Evolutionary conservation across 2,113 vertebrate species (phyloP).

Genomic region (Rhinolophus sinicus): DNA sequence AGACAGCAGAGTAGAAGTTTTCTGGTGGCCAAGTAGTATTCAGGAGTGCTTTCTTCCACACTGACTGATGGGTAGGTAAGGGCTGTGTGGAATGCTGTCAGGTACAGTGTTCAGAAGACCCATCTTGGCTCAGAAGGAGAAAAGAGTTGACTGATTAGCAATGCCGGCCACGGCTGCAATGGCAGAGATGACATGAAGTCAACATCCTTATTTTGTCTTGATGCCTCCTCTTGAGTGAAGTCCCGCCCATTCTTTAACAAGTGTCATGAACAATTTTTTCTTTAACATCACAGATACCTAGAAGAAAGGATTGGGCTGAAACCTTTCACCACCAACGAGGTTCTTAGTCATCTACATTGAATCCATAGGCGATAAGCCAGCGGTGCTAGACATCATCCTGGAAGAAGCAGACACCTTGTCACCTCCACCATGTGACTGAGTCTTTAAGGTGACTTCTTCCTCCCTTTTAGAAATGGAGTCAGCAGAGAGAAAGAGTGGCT

Average conservation of each 20-base stretch:
- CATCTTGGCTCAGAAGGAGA: background rate
- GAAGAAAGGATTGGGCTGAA: background rate
- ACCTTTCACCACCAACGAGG: rapidly evolving
- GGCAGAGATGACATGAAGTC: background rate
- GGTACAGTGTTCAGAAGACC: background rate
- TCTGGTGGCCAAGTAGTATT: background rate
- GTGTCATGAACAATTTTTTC: background rate
- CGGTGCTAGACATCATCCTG: background rate
- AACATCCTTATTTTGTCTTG: background rate
- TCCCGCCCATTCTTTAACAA: background rate
- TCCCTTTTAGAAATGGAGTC: background rate
- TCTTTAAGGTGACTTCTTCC: background rate
- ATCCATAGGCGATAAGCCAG: background rate
- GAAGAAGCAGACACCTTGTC: background rate
- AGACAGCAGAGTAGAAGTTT: background rate
- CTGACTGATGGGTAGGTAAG: background rate
- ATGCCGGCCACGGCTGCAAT: background rate
- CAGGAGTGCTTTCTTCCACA: background rate
- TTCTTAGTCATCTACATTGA: rapidly evolving
- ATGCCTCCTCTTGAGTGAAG: background rate
- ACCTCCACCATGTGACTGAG: no score
- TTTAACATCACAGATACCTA: background rate
- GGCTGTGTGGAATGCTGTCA: rapidly evolving
- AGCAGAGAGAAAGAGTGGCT: background rate
- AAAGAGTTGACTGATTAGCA: background rate